Percentiles rank a stretch among this genome's conserved stretches.
Conservation (phyloP, 2,113 vertebrate genomes). For the Microcebus griseorufus region DNA sequence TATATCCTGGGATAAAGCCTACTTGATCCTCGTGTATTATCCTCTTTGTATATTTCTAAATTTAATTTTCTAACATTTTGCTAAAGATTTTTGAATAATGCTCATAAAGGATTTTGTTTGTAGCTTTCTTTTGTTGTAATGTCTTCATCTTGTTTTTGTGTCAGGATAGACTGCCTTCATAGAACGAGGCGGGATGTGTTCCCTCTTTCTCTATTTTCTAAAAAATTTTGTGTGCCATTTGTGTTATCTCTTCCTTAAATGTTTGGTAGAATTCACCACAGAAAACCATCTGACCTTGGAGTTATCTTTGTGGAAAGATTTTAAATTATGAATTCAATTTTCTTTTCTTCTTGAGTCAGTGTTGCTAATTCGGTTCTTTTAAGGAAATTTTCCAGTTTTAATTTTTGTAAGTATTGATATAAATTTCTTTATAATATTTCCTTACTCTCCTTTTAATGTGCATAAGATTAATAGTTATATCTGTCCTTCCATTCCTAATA, state of each 20-base stretch:
- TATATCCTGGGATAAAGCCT: neutral
- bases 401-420: neutral
- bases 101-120: neutral
- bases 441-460: neutral
- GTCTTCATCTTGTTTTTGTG: neutral
- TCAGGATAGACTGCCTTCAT: neutral
- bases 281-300: neutral
- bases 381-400: neutral
- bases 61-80: neutral
- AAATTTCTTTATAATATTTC: neutral
- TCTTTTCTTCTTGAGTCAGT: neutral
- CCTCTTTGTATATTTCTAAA: neutral
- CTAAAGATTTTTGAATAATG: neutral
- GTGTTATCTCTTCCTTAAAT: neutral
- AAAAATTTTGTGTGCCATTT: neutral
- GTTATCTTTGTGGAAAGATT: neutral
- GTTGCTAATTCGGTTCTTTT: neutral
- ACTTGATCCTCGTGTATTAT: neutral
- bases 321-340: neutral
- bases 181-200: neutral
- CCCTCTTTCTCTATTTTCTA: neutral
- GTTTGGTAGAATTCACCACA: neutral
- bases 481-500: neutral
- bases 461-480: neutral
- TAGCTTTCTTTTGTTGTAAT: neutral